Conservation (phyloP, 2,797 vertebrate species). For the Ciconia nigra region DNA sequence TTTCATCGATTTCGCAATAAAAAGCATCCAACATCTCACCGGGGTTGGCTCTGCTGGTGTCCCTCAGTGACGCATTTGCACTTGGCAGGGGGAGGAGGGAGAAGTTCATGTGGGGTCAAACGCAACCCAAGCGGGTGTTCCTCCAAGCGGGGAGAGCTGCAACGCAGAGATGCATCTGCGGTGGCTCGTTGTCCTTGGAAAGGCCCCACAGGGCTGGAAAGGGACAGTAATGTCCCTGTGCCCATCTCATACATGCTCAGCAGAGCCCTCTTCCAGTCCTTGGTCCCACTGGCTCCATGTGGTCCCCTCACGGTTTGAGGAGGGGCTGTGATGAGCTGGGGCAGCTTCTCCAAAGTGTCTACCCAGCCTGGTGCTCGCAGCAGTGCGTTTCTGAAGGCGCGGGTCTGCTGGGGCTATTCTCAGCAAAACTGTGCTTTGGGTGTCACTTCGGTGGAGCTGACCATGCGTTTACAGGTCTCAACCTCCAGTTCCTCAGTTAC, state of each 20-base stretch:
- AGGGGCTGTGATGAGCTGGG: not conserved
- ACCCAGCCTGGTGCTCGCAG: not conserved
- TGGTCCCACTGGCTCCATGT: not conserved
- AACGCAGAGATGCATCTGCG: not conserved
- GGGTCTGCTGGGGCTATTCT: not conserved
- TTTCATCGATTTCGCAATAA: not conserved
- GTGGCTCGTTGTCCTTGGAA: not conserved
- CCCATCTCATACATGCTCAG: not conserved
- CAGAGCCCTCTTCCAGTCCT: not conserved
- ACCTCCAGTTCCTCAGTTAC: not conserved
- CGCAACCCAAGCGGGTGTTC: not conserved
- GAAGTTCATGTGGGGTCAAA: slow-evolving; percentile 9
- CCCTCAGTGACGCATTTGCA: slow-evolving; percentile 8
- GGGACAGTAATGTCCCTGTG: not conserved
- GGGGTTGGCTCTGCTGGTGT: not conserved
- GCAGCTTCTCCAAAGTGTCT: not conserved
- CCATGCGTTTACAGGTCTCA: accelerated
- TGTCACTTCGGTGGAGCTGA: not conserved
- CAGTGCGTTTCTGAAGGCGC: no score
- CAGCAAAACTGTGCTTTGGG: not conserved
- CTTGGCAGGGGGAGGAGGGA: not conserved
- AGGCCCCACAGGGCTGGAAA: not conserved
- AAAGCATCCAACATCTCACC: not conserved
- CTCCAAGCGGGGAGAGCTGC: not conserved
- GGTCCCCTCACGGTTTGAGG: not conserved